Evolutionary conservation across 2,888 invertebrate species (phyloP).

Genomic region (Chrysina gloriosa): DNA sequence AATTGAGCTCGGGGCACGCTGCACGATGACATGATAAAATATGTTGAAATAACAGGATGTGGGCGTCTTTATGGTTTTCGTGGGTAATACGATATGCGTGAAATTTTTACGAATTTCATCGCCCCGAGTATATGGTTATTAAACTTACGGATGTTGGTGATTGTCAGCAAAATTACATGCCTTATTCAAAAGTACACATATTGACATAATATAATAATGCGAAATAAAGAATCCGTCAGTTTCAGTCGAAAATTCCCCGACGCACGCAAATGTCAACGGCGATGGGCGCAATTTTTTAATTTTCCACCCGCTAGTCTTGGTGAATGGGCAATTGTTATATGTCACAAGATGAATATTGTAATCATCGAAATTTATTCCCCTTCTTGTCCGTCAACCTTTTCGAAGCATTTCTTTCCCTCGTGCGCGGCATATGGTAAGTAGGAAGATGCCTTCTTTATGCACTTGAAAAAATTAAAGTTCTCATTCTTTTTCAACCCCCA

Average conservation of each 20-base stretch:
- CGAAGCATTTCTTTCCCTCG: not conserved
- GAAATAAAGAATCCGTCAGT: no score
- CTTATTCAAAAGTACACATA: no score
- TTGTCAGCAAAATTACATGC: not conserved
- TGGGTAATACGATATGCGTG: not conserved
- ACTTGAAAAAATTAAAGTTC: no score
- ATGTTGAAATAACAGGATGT: not conserved
- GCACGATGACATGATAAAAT: no score
- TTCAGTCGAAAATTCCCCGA: no score
- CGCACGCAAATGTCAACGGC: not conserved
- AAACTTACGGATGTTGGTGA: no score
- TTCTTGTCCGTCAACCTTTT: not conserved
- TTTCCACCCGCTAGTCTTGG: not conserved
- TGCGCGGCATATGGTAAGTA: constrained; percentile 31
- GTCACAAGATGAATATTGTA: no score
- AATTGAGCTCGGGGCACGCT: no score
- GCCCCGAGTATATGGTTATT: not conserved
- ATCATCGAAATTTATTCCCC: constrained; percentile 5
- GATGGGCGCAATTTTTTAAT: not conserved
- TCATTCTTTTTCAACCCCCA: no score
- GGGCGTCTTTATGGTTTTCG: not conserved
- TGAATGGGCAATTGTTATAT: not conserved
- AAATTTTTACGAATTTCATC: not conserved
- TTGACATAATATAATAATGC: no score
- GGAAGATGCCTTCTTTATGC: not conserved